A percentile compares a stretch with the other conserved stretches of the same genome.
These are phyloP conservation scores for Stramonita haemastoma DNA, from an alignment of 2,888 invertebrate genomes.

Conservation along the genomic window DNA sequence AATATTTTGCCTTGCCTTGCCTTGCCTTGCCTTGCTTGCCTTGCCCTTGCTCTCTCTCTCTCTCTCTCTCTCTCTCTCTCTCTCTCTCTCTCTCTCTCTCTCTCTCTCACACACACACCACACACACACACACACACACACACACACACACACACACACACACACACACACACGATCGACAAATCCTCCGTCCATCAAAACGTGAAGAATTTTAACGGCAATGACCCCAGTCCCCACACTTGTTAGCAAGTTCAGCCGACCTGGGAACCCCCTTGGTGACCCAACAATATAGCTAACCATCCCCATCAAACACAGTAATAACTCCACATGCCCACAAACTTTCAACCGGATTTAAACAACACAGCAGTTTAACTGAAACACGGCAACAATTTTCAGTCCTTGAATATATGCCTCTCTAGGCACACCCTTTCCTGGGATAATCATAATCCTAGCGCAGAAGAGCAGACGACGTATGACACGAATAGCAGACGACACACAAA, in stretches of 20 bases:
- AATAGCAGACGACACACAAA: neutral
- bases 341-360: neutral
- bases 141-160: too few relatives aligned
- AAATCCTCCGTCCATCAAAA: too few relatives aligned
- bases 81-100: slow-evolving; percentile 1
- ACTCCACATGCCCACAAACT: neutral
- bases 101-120: neutral
- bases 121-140: too few relatives aligned
- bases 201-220: neutral
- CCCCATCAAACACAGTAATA: too few relatives aligned
- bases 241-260: neutral
- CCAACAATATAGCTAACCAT: too few relatives aligned
- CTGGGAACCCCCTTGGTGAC: neutral
- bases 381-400: neutral
- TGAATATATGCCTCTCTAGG: neutral
- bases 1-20: neutral
- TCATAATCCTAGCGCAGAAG: neutral
- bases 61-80: slow-evolving; percentile 1
- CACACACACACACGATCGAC: too few relatives aligned
- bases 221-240: neutral
- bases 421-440: neutral
- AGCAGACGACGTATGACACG: neutral
- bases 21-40: too few relatives aligned
- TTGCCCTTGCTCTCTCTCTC: neutral
- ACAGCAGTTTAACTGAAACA: neutral